Base-by-base conservation (phyloP, 1,140 invertebrate genomes). In the Teleopsis dalmanni region DNA sequence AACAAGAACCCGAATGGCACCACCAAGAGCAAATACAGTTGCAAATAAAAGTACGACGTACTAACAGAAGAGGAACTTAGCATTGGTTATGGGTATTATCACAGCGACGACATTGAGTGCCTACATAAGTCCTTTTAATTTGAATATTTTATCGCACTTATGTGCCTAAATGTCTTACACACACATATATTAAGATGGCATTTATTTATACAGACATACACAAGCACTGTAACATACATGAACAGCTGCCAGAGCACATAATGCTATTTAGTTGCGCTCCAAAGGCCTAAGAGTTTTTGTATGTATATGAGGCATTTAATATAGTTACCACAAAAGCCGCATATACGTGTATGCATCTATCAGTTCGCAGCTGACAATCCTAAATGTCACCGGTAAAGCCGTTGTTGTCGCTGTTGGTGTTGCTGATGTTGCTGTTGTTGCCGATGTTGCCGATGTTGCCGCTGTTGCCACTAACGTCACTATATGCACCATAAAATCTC, bases 71-170 rank as follows among this genome's bases (percentile, higher is more conserved):
- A 21, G 25, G 40, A n/a, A 21, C 22, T 4, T 34, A 16, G n/a
- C 11, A 34, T 34, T 34, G 6, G 33, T 34, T 16, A 23, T 18
- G 16, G 14, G 10, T 23, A 16, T 25, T 42, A 21, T 62, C 62
- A 63, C 60, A 58, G 61, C 61, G 58, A 58, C 63, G 57, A 63
- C 60, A 63, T 63, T 63, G 60, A 63, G 60, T 63, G 61, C 60
- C 61, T 63, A 63, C 61, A 63, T 63, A 63, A 63, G 61, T 64
- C 57, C 57, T 59, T 61, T 63, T 63, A 63, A 63, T 63, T 63
- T 63, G 57, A 64, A 63, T 63, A 63, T 63, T 63, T 63, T 64
- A 63, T 53, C 52, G 47, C 25, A 13, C 29, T 14, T 3, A n/a
- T n/a, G n/a, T n/a, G n/a, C n/a, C n/a, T n/a, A n/a, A n/a, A n/a